Conservation (phyloP, 2,888 invertebrate species). For the Orchesellides sinensis region DNA sequence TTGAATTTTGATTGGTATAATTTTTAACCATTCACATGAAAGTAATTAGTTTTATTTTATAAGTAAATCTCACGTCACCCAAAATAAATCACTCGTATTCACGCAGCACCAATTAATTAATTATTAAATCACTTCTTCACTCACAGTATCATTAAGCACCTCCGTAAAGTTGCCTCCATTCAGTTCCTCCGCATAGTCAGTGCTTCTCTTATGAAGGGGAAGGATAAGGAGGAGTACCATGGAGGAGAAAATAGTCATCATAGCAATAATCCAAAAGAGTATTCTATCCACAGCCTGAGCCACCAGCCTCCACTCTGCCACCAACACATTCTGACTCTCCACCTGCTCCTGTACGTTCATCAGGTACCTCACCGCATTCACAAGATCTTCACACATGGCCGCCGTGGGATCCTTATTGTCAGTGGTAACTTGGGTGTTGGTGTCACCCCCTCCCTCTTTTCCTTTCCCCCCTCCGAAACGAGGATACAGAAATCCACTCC, state of each 20-base stretch:
- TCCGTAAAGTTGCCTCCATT: not conserved
- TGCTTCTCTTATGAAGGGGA: slow-evolving; percentile 76
- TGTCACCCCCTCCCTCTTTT: not conserved
- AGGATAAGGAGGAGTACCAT: slow-evolving; percentile 78
- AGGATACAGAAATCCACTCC: slow-evolving; percentile 9
- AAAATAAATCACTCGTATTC: not conserved
- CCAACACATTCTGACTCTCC: slow-evolving; percentile 77
- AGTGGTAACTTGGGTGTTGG: no score
- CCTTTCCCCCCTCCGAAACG: not conserved
- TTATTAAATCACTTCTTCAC: no score
- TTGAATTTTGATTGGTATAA: no score
- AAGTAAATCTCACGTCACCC: no score
- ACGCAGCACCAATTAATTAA: no score
- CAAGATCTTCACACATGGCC: slow-evolving; percentile 77
- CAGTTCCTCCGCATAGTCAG: slow-evolving; percentile 46
- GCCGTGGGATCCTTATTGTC: slow-evolving; percentile 36
- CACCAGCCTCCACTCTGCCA: slow-evolving; percentile 80
- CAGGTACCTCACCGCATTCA: slow-evolving; percentile 77
- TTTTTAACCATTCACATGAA: no score
- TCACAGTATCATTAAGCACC: not conserved
- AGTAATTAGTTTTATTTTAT: no score
- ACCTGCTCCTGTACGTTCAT: slow-evolving; percentile 78
- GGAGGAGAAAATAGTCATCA: slow-evolving; percentile 79
- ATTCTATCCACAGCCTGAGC: slow-evolving; percentile 79
- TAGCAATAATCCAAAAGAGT: slow-evolving; percentile 80